Evolutionary conservation across 2,797 vertebrate genomes (phyloP).

Genomic region (Sebastes goodei): DNA sequence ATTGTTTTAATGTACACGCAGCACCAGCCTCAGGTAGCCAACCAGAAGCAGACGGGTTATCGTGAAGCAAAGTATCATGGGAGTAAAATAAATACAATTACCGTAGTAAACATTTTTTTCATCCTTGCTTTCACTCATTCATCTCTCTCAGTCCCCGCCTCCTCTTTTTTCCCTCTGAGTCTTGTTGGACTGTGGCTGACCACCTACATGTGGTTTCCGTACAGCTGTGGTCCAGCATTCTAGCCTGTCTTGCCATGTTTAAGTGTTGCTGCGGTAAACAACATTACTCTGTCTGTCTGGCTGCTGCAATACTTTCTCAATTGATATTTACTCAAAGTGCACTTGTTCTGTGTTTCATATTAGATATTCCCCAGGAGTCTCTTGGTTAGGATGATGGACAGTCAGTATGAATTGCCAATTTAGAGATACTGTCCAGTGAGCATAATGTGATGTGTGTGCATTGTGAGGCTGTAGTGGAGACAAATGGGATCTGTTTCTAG

Average conservation of each 20-base stretch:
- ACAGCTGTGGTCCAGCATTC: constrained; percentile 14
- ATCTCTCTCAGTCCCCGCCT: neutral
- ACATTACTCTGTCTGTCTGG: constrained; percentile 7
- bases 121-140: neutral
- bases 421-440: neutral
- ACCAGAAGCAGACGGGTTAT: too few relatives aligned
- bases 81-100: too few relatives aligned
- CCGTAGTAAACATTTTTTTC: neutral
- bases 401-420: constrained; percentile 49
- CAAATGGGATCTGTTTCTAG: constrained; percentile 18
- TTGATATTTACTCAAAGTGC: constrained; percentile 40
- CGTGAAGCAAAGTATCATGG: fast-evolving
- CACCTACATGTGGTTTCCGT: constrained; percentile 9
- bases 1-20: too few relatives aligned
- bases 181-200: constrained; percentile 8
- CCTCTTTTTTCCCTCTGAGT: neutral
- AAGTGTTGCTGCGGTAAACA: constrained; percentile 11
- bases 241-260: neutral
- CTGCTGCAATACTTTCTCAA: constrained; percentile 32
- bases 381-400: constrained; percentile 26
- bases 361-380: constrained; percentile 26
- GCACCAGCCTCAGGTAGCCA: too few relatives aligned
- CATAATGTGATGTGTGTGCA: neutral
- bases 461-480: constrained; percentile 10
- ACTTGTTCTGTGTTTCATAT: constrained; percentile 35